Base-by-base conservation (phyloP, 2,113 vertebrate genomes). In the Bambusicola thoracicus region DNA sequence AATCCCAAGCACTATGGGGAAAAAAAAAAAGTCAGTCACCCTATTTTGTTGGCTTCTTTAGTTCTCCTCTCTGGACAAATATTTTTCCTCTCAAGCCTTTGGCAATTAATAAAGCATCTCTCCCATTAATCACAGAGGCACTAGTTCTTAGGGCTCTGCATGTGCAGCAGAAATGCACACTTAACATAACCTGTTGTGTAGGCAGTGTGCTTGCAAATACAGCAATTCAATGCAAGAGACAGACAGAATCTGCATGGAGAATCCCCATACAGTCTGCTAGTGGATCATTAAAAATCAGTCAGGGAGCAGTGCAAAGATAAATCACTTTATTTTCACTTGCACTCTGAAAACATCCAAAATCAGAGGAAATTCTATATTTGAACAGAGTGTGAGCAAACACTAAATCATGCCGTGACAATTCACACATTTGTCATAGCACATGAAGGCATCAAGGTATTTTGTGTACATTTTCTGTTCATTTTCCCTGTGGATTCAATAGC, bases 11-110 rank as follows among this genome's bases (percentile, higher is more conserved):
- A 75, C 91, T 88, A 77, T 41, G 61, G 90, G 94, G 92, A n/a
- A 79, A 87, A 89, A 79, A 51, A 29, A 87, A 61, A 40, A 75
- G 90, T 95, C 93, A 95, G 48, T 95, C 82, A 94, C 58, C 14
- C 77, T 78, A 29, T 78, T 91, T 85, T 76, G 51, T 69, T 96
- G 92, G 93, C 87, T 93, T 82, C 40, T 88, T 90, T 53, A 27
- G 51, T 58, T 94, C 72, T 87, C 78, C 80, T 70, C 88, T 86
- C 48, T 41, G 30, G 74, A 96, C 61, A 94, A 92, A 75, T 53
- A 66, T 53, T 94, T 85, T 88, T 87, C 90, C 79, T 85, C 75
- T 92, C 65, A 68, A 82, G 32, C 4, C 22, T 56, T n/a, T 70
- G 76, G 81, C 81, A 93, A 67, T 80, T 85, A 89, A 83, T 65